Conservation (phyloP, 2,797 vertebrate species). For the Sparus aurata region DNA sequence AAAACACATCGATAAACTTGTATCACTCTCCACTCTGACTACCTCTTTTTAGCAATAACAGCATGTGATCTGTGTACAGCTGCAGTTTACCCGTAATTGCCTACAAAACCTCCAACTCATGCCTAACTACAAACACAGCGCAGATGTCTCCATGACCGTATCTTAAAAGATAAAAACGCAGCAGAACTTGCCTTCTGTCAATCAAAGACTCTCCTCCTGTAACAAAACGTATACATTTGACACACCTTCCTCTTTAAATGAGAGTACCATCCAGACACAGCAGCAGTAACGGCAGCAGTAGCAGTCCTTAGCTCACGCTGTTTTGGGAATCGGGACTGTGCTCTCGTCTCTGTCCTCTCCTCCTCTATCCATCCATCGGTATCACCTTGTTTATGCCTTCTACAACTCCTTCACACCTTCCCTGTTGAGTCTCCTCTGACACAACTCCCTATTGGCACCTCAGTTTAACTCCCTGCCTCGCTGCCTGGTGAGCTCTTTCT, state of each 20-base stretch:
- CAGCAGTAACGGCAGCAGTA: conserved; percentile 53
- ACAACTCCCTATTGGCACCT: conserved; percentile 57
- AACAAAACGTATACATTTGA: conserved; percentile 40
- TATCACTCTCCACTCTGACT: conserved; percentile 52
- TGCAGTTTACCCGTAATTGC: conserved; percentile 47
- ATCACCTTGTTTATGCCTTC: conserved; percentile 61
- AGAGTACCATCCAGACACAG: conserved; percentile 60
- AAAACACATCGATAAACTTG: conserved; percentile 50
- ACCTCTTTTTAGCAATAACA: conserved; percentile 73
- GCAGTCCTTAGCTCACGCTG: conserved; percentile 57
- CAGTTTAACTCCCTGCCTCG: conserved; percentile 57
- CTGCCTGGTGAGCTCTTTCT: conserved; percentile 46
- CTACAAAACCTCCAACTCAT: conserved; percentile 49
- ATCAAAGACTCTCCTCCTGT: conserved; percentile 25
- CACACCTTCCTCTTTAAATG: conserved; percentile 61
- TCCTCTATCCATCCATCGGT: conserved; percentile 70
- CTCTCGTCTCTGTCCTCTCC: conserved; percentile 52
- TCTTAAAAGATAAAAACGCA: conserved; percentile 36
- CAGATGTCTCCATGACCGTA: conserved; percentile 32
- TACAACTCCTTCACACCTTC: conserved; percentile 65
- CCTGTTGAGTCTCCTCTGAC: conserved; percentile 54
- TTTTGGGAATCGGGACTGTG: conserved; percentile 55
- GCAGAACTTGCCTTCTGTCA: neutral
- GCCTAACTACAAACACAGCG: conserved; percentile 36
- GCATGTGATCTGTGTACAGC: conserved; percentile 74